A percentile compares a stretch with the other conserved stretches of the same genome.
phyloP scores from a whole-genome alignment of 2,888 invertebrate species.

The Pachliopta kotzebuea region DNA sequence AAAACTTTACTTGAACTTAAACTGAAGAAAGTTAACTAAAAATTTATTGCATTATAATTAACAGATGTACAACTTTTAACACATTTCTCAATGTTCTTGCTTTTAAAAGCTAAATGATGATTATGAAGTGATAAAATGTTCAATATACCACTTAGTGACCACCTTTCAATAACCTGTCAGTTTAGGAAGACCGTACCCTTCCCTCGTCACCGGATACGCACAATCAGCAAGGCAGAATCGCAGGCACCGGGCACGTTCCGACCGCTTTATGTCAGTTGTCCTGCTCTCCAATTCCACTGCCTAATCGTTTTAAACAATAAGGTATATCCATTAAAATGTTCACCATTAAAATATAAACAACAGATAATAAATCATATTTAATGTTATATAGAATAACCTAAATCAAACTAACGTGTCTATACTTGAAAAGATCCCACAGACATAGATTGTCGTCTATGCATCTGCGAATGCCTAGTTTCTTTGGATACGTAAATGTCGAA shows the following conservation, averaged over 20 bases:
- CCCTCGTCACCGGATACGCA: constrained; percentile 33
- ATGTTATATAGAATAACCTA: no score
- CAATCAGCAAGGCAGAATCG: constrained; percentile 35
- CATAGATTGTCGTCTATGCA: no score
- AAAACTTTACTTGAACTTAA: no score
- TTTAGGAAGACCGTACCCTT: constrained; percentile 12
- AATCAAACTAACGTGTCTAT: no score
- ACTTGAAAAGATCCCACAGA: no score
- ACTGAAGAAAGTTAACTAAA: no score
- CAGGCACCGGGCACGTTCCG: constrained; percentile 33
- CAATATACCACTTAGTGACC: constrained; percentile 7
- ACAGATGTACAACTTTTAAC: no score
- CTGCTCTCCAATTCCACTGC: constrained; percentile 23
- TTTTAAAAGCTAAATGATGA: background rate
- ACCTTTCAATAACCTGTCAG: constrained; percentile 26
- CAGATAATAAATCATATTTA: background rate
- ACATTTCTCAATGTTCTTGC: background rate
- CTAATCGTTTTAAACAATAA: constrained; percentile 29
- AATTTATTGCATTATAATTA: no score
- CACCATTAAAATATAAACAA: background rate
- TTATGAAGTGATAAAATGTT: background rate
- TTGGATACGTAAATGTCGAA: no score
- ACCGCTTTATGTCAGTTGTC: constrained; percentile 35
- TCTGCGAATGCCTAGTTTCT: no score
- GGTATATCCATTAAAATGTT: background rate